A percentile compares a stretch with the other conserved stretches of the same genome.
phyloP scores from a whole-genome alignment of 2,113 vertebrate species.

The Trinectes maculatus region DNA sequence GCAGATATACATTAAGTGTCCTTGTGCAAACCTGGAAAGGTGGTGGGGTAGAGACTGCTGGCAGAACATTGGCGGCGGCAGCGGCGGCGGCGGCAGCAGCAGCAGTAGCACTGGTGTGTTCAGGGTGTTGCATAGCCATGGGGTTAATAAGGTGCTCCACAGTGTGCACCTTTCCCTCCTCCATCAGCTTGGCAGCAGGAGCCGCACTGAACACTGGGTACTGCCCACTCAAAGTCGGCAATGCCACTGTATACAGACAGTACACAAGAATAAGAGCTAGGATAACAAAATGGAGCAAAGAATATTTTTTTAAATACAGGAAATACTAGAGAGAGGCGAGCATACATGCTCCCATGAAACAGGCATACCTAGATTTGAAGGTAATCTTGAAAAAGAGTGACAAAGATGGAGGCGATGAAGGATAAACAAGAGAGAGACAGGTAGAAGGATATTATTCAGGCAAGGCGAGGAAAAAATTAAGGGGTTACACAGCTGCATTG shows the following conservation, averaged over 20 bases:
- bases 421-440: neutral
- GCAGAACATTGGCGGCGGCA: conserved; percentile 82
- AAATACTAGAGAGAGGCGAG: conserved; percentile 6
- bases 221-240: conserved; percentile 89
- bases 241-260: conserved; percentile 85
- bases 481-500: conserved; percentile 61
- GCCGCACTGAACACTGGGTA: conserved; percentile 93
- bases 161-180: conserved; percentile 93
- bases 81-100: conserved; percentile 53
- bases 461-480: conserved; percentile 29
- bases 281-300: conserved; percentile 23
- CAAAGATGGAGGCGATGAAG: neutral
- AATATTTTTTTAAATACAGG: conserved; percentile 2
- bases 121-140: conserved; percentile 89
- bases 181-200: conserved; percentile 89
- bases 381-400: neutral
- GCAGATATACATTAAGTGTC: no score
- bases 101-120: conserved; percentile 81
- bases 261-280: conserved; percentile 42
- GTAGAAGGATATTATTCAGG: conserved; percentile 25
- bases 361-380: conserved; percentile 9
- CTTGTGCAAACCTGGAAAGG: conserved; percentile 89
- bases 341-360: conserved; percentile 40
- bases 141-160: conserved; percentile 96
- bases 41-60: conserved; percentile 92